Conservation (phyloP, 1,140 invertebrate species). For the Ostrea denselamellosa region DNA sequence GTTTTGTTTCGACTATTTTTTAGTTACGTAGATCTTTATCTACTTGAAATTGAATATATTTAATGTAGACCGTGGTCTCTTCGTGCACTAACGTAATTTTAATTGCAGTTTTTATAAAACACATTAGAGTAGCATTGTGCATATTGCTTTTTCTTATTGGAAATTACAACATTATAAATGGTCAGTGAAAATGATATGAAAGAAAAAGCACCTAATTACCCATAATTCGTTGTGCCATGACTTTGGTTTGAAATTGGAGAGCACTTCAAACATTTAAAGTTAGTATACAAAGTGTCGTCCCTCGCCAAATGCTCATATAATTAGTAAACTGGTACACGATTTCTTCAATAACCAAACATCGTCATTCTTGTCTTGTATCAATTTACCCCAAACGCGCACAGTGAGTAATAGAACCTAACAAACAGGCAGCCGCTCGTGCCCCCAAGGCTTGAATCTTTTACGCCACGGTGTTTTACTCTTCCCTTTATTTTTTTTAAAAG, state of each 20-base stretch:
- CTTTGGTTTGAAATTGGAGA: slow-evolving; percentile 16
- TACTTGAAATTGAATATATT: slow-evolving; percentile 1
- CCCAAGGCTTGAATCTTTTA: neutral
- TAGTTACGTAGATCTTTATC: slow-evolving; percentile 19
- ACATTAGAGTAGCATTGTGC: neutral
- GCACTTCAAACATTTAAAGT: slow-evolving; percentile 32
- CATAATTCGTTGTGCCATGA: slow-evolving; percentile 10
- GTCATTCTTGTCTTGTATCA: neutral
- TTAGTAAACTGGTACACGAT: slow-evolving; percentile 20
- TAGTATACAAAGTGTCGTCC: slow-evolving; percentile 9
- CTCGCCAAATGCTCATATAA: slow-evolving; percentile 33
- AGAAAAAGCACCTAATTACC: slow-evolving; percentile 29
- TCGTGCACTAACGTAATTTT: slow-evolving; percentile 11
- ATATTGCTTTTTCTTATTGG: slow-evolving; percentile 4
- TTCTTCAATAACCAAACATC: neutral
- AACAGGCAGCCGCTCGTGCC: neutral
- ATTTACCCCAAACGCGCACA: neutral
- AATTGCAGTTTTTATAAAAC: slow-evolving; percentile 32
- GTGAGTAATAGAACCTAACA: neutral
- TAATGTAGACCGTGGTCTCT: slow-evolving; percentile 4
- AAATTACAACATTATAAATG: slow-evolving; percentile 4
- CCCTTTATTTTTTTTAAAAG: neutral
- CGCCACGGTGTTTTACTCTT: neutral
- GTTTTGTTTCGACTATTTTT: slow-evolving; percentile 18
- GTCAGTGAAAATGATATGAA: slow-evolving; percentile 32